Evolutionary conservation across 1,140 invertebrate species (phyloP), one percentile per base, ranked within the genome.

Genomic region (Caerostris darwini): DNA sequence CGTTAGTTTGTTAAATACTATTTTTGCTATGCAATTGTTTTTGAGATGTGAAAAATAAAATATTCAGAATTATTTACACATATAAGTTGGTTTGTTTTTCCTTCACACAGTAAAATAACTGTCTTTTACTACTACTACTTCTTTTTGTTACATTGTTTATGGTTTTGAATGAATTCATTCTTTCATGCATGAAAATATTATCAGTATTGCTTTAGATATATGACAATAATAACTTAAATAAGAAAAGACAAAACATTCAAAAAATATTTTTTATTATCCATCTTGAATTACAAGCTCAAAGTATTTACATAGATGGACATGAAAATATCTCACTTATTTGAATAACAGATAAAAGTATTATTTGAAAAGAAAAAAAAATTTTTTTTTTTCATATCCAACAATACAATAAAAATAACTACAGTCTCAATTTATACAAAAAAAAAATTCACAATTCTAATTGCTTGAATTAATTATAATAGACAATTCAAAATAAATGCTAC

Each of bases 211-310:
- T 64, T 12, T 10, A 64, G 12, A 64, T 64, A 14, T 69, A 8
- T 77, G 10, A 34, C 3, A 77, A 5, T 50, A 71, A 77, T 1
- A 77, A 12, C 53, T 53, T 77, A 50, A 50, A 50, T 12, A 53
- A 50, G 53, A 50, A 19, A 85, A 85, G 10, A 19, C 57, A 59
- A 19, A 19, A 19, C 14, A 50, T 85, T 85, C 83, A 85, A 85
- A 85, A 85, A 85, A 85, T 85, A 85, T 19, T 34, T 85, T 85
- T 85, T 85, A 85, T 85, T 85, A 85, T 57, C 83, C 57, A 58
- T 17, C 57, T 85, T 56, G 53, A 34, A 85, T 85, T 85, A 85
- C 83, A 85, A 85, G 54, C 83, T 85, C 54, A 19, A 58, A 19
- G 83, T 85, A 85, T 85, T 85, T 85, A 85, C 83, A 85, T 7